A percentile compares a stretch with the other conserved stretches of the same genome.
Conservation (phyloP, 2,797 vertebrate genomes). For the Eleutherodactylus coqui region DNA sequence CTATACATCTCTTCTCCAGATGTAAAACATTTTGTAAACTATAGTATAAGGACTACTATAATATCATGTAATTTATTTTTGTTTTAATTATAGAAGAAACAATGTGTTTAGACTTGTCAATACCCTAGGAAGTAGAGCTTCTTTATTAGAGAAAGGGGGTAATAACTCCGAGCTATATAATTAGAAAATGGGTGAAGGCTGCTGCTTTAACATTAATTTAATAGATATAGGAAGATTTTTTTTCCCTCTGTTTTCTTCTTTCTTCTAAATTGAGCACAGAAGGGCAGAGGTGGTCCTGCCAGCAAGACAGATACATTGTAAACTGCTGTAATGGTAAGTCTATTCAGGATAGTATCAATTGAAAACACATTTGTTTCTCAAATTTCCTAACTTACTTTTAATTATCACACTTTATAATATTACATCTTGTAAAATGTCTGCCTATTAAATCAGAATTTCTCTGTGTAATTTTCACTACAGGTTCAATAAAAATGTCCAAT, state of each 20-base stretch:
- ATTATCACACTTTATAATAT: conserved; percentile 2
- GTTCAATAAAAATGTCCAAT: not conserved
- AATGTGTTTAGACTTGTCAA: not conserved
- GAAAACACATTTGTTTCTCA: not conserved
- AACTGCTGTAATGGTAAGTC: not conserved
- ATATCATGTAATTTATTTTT: too few species aligned
- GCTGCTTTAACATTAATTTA: not conserved
- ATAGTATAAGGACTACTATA: too few species aligned
- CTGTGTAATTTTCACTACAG: not conserved
- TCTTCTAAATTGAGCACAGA: not conserved
- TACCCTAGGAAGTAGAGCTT: not conserved
- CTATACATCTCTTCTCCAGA: too few species aligned
- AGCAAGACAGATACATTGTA: not conserved
- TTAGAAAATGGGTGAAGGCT: not conserved
- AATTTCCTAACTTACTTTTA: not conserved
- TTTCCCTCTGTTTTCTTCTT: not conserved
- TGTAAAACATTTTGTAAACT: too few species aligned
- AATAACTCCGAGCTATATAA: not conserved
- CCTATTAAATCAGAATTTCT: not conserved
- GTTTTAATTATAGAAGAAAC: too few species aligned
- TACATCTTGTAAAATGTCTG: not conserved
- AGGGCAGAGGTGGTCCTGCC: conserved; percentile 3
- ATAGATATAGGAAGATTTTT: not conserved
- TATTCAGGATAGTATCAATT: not conserved
- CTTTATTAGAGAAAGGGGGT: not conserved